These are phyloP conservation scores for Hypercompe scribonia DNA, from an alignment of 2,888 invertebrate species.

Conservation along the genomic window DNA sequence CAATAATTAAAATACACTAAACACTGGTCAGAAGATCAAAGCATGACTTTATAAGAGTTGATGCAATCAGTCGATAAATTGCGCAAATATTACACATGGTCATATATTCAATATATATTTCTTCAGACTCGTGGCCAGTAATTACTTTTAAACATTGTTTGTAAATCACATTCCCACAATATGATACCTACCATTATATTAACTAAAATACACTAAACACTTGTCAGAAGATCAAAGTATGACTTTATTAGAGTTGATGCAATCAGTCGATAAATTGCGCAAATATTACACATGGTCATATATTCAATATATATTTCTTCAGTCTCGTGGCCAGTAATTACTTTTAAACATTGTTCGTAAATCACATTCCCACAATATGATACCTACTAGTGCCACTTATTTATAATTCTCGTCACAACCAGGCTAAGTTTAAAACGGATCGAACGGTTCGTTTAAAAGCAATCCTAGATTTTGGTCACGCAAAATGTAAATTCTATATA, in stretches of 20 bases:
- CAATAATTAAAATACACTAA: not conserved
- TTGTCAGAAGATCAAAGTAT: not conserved
- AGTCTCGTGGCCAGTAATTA: not conserved
- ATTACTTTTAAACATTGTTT: not conserved
- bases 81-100: not conserved
- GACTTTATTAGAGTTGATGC: not conserved
- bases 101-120: no score
- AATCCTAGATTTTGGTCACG: constrained; percentile 48
- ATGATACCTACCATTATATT: not conserved
- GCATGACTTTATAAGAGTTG: not conserved
- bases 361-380: not conserved
- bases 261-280: not conserved
- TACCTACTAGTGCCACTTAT: not conserved
- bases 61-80: not conserved
- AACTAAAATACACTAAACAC: not conserved
- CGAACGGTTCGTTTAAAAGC: constrained; percentile 27
- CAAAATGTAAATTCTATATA: constrained; percentile 48
- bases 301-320: no score
- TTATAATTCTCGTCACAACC: constrained; percentile 19
- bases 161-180: not conserved
- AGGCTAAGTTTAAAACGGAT: constrained; percentile 41
- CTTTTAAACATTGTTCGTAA: not conserved
- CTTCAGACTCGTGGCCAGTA: not conserved
- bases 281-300: not conserved
- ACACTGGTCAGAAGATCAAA: not conserved